A percentile compares a stretch with the other conserved stretches of the same genome.
Evolutionary conservation across 2,113 vertebrate genomes (phyloP).

Genomic region (Gallinago undulata): DNA sequence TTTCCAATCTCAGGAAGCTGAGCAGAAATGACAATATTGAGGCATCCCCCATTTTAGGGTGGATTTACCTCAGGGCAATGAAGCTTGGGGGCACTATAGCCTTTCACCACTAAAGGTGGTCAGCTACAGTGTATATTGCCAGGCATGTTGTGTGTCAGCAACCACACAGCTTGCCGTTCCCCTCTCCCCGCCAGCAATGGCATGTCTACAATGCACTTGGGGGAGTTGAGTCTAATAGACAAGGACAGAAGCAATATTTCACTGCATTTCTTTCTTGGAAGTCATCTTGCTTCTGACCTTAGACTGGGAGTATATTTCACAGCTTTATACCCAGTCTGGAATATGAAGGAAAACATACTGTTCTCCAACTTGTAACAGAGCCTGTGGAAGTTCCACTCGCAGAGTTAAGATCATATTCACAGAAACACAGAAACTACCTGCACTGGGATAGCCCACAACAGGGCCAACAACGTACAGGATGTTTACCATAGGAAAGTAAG

Average conservation of each 20-base stretch:
- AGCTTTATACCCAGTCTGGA: neutral
- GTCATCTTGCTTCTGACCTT: neutral
- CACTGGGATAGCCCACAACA: neutral
- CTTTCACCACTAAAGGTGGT: neutral
- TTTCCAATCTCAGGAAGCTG: neutral
- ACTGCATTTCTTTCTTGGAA: neutral
- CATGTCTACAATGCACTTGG: rapidly evolving
- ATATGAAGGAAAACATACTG: neutral
- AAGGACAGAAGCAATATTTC: neutral
- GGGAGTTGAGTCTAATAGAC: neutral
- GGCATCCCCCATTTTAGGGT: neutral
- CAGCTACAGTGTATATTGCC: neutral
- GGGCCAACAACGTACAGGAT: neutral
- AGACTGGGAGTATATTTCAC: neutral
- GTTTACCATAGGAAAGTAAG: neutral
- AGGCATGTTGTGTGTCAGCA: neutral
- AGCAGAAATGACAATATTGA: neutral
- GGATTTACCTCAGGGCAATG: neutral
- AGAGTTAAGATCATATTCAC: neutral
- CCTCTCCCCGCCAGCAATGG: neutral
- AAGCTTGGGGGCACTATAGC: neutral
- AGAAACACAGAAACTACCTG: neutral
- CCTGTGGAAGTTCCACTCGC: neutral
- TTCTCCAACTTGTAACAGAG: neutral
- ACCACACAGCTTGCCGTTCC: neutral